Evolutionary conservation across 2,113 vertebrate species (phyloP).

Genomic region (Odobenus rosmarus): DNA sequence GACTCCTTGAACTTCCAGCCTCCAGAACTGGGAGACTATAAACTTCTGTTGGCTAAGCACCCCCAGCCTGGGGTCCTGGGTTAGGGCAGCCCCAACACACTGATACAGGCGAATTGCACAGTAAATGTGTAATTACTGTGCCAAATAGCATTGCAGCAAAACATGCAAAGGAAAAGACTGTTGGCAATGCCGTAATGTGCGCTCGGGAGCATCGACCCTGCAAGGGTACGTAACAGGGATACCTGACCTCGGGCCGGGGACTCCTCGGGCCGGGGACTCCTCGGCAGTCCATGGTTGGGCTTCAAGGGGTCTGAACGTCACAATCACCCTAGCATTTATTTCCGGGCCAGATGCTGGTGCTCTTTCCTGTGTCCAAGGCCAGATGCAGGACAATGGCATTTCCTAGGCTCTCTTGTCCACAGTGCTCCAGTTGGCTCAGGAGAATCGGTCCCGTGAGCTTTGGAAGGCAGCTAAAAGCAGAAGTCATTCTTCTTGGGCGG

Average conservation of each 20-base stretch:
- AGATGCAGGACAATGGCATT: not conserved
- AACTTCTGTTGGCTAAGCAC: not conserved
- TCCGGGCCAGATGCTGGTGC: not conserved
- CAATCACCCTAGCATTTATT: not conserved
- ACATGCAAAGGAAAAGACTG: not conserved
- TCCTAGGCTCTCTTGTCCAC: not conserved
- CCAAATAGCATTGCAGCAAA: not conserved
- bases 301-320: not conserved
- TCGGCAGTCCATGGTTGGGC: not conserved
- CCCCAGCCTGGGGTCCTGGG: not conserved
- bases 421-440: not conserved
- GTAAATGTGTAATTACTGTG: not conserved
- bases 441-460: not conserved
- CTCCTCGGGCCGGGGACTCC: not conserved
- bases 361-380: not conserved
- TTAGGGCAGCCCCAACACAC: not conserved
- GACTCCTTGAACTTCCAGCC: not conserved
- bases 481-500: rapidly evolving
- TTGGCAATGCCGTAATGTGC: not conserved
- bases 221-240: rapidly evolving
- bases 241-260: not conserved
- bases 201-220: rapidly evolving
- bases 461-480: not conserved
- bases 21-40: not conserved
- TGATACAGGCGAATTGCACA: not conserved